phyloP scores from a whole-genome alignment of 2,888 invertebrate genomes.

The Oasisia sp. region DNA sequence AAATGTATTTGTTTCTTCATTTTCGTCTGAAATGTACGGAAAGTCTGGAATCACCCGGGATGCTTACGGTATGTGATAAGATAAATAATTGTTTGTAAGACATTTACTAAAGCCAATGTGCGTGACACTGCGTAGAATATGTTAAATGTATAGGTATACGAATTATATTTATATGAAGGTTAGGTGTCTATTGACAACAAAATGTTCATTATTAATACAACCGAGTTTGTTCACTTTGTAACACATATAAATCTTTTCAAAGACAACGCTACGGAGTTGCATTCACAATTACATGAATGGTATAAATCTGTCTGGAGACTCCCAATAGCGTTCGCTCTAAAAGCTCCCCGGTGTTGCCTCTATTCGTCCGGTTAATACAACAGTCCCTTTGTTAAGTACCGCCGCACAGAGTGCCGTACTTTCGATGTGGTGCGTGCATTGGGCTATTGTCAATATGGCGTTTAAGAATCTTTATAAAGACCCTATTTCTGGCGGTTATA shows the following conservation, averaged over 20 bases:
- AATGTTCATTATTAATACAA: too few relatives aligned
- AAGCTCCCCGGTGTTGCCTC: neutral
- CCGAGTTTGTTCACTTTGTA: neutral
- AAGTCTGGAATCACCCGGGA: too few relatives aligned
- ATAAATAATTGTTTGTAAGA: too few relatives aligned
- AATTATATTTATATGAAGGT: too few relatives aligned
- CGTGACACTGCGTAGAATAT: too few relatives aligned
- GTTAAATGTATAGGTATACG: too few relatives aligned
- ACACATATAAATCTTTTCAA: neutral
- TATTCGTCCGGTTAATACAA: neutral
- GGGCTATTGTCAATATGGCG: neutral
- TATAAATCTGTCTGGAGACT: neutral
- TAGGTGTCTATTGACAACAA: too few relatives aligned
- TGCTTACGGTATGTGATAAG: too few relatives aligned
- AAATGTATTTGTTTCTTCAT: too few relatives aligned
- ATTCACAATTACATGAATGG: neutral
- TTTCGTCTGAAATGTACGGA: too few relatives aligned
- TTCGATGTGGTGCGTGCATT: neutral
- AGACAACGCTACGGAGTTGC: neutral
- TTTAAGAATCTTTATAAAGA: neutral
- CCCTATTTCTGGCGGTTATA: neutral
- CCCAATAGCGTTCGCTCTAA: neutral
- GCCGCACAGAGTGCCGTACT: neutral
- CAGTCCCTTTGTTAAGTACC: neutral
- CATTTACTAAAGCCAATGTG: too few relatives aligned